Percentiles rank a stretch among this genome's conserved stretches.
phyloP scores from a whole-genome alignment of 2,113 vertebrate genomes.

The Mobula hypostoma region DNA sequence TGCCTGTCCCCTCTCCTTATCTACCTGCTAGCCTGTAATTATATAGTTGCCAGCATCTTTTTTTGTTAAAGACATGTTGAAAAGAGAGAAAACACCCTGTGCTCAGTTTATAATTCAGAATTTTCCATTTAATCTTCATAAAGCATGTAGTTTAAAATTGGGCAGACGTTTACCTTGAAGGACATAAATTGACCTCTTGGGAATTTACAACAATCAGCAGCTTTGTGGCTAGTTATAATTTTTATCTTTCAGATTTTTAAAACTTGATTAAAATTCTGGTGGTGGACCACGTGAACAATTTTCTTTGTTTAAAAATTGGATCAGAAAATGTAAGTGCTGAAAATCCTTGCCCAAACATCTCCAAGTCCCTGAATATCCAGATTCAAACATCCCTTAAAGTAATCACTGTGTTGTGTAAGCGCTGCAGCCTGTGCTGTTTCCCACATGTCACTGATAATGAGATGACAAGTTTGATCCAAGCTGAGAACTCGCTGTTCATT shows the following conservation, averaged over 20 bases:
- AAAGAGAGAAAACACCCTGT: background rate
- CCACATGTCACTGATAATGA: constrained; percentile 22
- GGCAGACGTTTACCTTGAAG: background rate
- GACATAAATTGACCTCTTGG: background rate
- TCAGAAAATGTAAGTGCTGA: background rate
- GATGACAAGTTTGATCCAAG: constrained; percentile 11
- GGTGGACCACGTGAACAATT: background rate
- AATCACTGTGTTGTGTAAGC: background rate
- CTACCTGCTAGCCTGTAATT: too few relatives aligned
- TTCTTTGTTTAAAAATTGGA: background rate
- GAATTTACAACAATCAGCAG: background rate
- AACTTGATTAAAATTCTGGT: background rate
- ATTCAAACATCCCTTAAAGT: background rate
- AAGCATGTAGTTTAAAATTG: background rate
- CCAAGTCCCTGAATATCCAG: background rate
- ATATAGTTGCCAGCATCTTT: too few relatives aligned
- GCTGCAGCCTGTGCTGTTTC: background rate
- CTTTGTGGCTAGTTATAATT: background rate
- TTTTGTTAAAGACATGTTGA: background rate
- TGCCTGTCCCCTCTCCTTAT: too few relatives aligned
- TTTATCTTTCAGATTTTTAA: background rate
- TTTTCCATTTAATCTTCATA: too few relatives aligned
- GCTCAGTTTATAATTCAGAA: background rate
- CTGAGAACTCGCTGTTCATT: background rate
- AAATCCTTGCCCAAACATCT: background rate